These are phyloP conservation scores for Manacus vitellinus DNA, from an alignment of 2,113 vertebrate genomes.

Conservation along the genomic window DNA sequence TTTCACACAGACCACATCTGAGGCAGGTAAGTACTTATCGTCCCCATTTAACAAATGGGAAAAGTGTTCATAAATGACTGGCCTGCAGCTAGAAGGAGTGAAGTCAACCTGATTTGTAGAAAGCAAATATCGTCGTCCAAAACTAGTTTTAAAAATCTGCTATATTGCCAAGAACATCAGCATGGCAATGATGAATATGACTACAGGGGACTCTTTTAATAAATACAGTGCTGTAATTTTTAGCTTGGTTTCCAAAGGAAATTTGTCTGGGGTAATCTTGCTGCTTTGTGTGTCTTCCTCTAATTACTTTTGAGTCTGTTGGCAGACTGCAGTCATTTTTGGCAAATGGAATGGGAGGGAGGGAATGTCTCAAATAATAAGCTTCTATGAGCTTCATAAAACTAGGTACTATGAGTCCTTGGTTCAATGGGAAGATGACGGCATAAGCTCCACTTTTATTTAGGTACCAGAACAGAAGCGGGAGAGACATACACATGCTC, in stretches of 20 bases:
- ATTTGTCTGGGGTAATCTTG: not conserved
- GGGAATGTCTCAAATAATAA: not conserved
- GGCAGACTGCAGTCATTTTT: not conserved
- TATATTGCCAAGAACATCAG: not conserved
- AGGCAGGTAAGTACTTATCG: not conserved
- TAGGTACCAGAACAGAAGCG: not conserved
- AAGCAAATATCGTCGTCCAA: not conserved
- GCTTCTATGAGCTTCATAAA: not conserved
- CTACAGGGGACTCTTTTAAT: slow-evolving; percentile 10
- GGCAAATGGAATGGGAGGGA: not conserved
- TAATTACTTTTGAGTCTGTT: slow-evolving; percentile 12
- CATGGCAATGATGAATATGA: not conserved
- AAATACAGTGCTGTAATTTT: not conserved
- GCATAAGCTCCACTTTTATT: not conserved
- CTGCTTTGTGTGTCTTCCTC: not conserved
- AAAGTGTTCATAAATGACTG: not conserved
- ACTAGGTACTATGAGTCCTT: not conserved
- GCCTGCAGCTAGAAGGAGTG: not conserved
- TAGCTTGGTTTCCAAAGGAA: not conserved
- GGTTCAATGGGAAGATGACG: not conserved
- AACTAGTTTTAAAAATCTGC: not conserved
- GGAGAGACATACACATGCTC: accelerated
- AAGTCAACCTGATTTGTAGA: not conserved
- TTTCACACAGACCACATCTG: not conserved
- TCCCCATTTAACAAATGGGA: not conserved